Conservation (phyloP, 2,113 vertebrate species). For the Strix uralensis region DNA sequence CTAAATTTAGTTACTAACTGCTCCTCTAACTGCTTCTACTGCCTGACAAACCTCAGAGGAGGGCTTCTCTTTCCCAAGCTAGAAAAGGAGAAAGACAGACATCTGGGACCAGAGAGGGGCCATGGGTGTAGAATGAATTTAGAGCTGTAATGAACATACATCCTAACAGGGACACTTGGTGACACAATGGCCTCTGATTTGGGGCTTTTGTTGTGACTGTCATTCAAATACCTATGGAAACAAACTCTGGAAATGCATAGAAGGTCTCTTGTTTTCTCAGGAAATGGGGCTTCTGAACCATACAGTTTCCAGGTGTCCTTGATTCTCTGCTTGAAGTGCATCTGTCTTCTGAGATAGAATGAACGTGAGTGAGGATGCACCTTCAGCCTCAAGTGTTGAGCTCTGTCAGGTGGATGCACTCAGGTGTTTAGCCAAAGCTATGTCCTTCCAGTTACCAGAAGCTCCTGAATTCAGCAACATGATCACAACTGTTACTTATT, state of each 20-base stretch:
- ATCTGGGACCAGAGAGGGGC: neutral
- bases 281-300: neutral
- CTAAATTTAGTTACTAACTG: neutral
- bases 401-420: neutral
- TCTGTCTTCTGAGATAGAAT: neutral
- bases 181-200: neutral
- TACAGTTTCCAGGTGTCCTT: neutral
- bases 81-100: neutral
- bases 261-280: neutral
- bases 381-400: neutral
- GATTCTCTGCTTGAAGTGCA: neutral
- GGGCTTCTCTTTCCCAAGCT: neutral
- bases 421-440: neutral
- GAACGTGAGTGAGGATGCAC: neutral
- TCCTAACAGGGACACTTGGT: neutral
- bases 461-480: accelerated
- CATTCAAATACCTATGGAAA: neutral
- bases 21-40: neutral
- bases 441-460: neutral
- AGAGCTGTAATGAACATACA: neutral
- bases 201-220: neutral
- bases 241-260: neutral
- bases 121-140: neutral
- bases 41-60: neutral
- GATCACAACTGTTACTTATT: neutral